Base-by-base conservation (phyloP, 2,113 vertebrate species). In the Paramisgurnus dabryanus region DNA sequence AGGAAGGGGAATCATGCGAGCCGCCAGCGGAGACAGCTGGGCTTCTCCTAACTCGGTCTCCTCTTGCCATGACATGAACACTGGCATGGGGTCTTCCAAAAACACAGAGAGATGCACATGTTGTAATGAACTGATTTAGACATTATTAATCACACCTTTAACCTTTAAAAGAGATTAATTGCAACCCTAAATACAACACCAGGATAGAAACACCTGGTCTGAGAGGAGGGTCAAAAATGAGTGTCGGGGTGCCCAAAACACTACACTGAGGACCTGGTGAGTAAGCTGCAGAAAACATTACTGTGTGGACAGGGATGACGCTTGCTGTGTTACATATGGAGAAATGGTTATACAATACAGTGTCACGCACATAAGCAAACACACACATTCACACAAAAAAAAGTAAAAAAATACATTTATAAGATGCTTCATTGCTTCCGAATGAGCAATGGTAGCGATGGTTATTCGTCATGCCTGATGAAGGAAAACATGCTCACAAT, bases 51-150 rank as follows among this genome's bases (percentile, higher is more conserved):
- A 95, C 39, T 97, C 96, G 40, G 80, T 93, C 84, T 98, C 97
- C 57, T 97, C 95, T 90, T 98, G 96, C 97, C 97, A 99, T 84
- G 96, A 96, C 87, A 96, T 97, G 90, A 94, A 98, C 85, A 96
- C 96, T 82, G 96, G 96, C 89, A 99, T 94, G 0, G 97, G 96
- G 86, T 98, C 96, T 99, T 68, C 9, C 41, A 80, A 61, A 82
- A 40, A 80, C 47, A 77, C 43, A 76, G 11, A 76, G 17, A 72
- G 47, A 64, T 4, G 39, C 5, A n/a, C 50, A 53, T 53, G 49
- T 12, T 15, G 50, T 53, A 15, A 53, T 53, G 13, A 13, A 53
- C 50, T 5, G 50, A 53, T 53, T 53, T 53, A 53, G 50, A 0
- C 50, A 13, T 53, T 5, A 13, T 5, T 34, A 2, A 34, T 34